Conservation (phyloP, 1,140 invertebrate genomes). For the Mercenaria mercenaria region DNA sequence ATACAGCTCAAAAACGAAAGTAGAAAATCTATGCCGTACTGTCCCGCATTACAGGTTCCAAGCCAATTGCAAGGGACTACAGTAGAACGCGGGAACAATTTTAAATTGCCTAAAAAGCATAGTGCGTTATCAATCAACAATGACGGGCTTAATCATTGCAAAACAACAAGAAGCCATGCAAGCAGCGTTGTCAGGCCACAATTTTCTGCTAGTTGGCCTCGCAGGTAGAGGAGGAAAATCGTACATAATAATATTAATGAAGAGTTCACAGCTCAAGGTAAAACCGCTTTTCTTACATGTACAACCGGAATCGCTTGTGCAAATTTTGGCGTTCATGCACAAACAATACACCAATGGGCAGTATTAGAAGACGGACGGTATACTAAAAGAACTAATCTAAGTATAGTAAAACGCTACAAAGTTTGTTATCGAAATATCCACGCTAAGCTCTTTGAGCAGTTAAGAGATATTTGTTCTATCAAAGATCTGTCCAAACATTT, state of each 20-base stretch:
- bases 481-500: neutral
- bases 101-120: too few species aligned
- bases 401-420: neutral
- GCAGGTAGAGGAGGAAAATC: neutral
- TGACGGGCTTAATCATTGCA: neutral
- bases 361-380: neutral
- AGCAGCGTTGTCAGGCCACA: neutral
- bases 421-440: neutral
- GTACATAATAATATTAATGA: neutral
- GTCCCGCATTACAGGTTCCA: too few species aligned
- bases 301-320: neutral
- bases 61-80: too few species aligned
- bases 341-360: neutral
- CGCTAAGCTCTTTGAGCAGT: neutral
- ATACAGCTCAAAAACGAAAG: too few species aligned
- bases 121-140: too few species aligned
- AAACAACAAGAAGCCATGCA: neutral
- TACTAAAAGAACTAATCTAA: neutral
- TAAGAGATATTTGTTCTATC: neutral
- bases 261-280: neutral
- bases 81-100: too few species aligned
- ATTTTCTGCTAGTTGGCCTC: neutral
- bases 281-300: neutral
- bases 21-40: too few species aligned
- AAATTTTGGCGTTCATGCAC: neutral